phyloP scores from a whole-genome alignment of 2,797 vertebrate genomes.

The Alca torda region DNA sequence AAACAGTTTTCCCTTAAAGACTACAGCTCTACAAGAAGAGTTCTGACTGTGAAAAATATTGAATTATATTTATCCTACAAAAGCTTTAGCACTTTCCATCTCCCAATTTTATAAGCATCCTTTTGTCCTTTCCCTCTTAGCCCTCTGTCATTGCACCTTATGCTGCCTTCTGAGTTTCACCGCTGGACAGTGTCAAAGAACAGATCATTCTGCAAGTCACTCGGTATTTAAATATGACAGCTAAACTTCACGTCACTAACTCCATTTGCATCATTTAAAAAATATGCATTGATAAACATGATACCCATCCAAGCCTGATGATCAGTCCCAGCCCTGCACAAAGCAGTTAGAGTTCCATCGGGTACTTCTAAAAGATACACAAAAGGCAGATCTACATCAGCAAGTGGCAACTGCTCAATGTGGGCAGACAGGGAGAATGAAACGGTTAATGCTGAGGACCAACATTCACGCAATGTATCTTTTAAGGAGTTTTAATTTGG shows the following conservation, averaged over 20 bases:
- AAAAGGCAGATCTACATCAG: not conserved
- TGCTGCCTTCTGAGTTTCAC: not conserved
- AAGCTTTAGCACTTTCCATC: not conserved
- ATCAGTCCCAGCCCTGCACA: not conserved
- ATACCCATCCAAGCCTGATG: not conserved
- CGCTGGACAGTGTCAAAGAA: not conserved
- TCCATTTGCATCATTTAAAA: not conserved
- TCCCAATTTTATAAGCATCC: not conserved
- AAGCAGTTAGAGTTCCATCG: fast-evolving
- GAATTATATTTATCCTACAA: not conserved
- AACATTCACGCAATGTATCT: not conserved
- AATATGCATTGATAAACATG: not conserved
- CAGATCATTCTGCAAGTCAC: not conserved
- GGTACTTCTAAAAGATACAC: not conserved
- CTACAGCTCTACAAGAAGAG: not conserved
- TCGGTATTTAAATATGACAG: not conserved
- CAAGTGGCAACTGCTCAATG: not conserved
- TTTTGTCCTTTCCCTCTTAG: not conserved
- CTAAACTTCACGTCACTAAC: not conserved
- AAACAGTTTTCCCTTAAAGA: not conserved
- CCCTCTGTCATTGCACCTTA: not conserved
- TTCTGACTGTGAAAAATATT: not conserved
- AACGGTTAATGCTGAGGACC: not conserved
- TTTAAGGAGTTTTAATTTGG: not conserved
- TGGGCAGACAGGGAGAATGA: not conserved